Conservation (phyloP, 2,113 vertebrate genomes). For the Podarcis cretensis region DNA sequence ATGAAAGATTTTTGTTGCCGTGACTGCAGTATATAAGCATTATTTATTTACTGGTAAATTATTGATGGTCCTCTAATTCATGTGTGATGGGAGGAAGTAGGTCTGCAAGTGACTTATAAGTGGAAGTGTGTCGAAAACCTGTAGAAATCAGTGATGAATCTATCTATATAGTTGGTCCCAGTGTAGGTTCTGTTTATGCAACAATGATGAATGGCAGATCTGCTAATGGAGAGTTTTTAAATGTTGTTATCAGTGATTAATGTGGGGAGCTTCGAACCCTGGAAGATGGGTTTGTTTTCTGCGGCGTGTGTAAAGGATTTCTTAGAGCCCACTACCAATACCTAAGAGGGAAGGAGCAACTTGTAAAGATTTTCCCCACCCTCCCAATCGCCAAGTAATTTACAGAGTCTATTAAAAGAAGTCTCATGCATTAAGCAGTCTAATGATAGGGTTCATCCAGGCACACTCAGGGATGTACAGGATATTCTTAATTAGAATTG, state of each 20-base stretch:
- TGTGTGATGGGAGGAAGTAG: slow-evolving; percentile 47
- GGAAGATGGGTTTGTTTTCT: slow-evolving; percentile 13
- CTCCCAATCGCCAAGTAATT: not conserved
- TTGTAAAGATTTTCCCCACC: not conserved
- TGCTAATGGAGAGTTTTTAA: slow-evolving; percentile 22
- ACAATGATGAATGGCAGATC: slow-evolving; percentile 30
- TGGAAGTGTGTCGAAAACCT: slow-evolving; percentile 45
- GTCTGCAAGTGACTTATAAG: slow-evolving; percentile 42
- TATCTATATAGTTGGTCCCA: slow-evolving; percentile 39
- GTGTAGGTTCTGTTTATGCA: not conserved
- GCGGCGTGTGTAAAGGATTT: not conserved
- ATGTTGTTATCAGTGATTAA: not conserved
- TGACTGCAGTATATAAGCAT: slow-evolving; percentile 31
- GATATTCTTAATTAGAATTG: not conserved
- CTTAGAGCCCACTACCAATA: not conserved
- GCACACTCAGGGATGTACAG: too few relatives aligned
- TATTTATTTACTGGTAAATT: slow-evolving; percentile 44
- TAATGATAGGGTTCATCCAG: not conserved
- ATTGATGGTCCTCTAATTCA: slow-evolving; percentile 43
- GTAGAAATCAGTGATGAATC: slow-evolving; percentile 28
- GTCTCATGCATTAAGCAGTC: not conserved
- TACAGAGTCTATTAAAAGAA: not conserved
- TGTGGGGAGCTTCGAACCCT: not conserved
- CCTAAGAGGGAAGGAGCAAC: not conserved
- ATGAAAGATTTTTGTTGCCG: slow-evolving; percentile 33